phyloP scores from a whole-genome alignment of 2,888 invertebrate species.

The Dynastes maya region DNA sequence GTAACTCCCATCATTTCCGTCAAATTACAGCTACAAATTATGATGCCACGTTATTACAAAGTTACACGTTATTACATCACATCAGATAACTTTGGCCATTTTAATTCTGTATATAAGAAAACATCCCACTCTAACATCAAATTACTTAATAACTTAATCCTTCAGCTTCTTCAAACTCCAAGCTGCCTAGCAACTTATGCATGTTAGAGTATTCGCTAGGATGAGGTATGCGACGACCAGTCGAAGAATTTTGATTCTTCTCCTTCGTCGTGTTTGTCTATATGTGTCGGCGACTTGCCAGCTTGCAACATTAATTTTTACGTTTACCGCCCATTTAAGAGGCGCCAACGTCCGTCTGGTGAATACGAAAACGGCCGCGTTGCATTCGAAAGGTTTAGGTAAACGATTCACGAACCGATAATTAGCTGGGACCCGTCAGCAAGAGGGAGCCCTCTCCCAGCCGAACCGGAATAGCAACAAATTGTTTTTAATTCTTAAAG shows the following conservation, averaged over 20 bases:
- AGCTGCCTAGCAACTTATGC: background rate
- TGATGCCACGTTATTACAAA: too few relatives aligned
- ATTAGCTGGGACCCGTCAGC: background rate
- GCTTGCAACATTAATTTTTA: conserved; percentile 40
- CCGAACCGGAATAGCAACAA: conserved; percentile 14
- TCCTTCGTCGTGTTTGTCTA: background rate
- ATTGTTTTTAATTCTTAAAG: conserved; percentile 19
- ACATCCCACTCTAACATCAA: background rate
- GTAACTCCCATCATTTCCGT: too few relatives aligned
- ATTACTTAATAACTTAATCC: conserved; percentile 11
- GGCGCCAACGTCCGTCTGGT: conserved; percentile 29
- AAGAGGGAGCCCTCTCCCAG: background rate
- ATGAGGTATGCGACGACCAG: background rate
- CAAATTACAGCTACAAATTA: too few relatives aligned
- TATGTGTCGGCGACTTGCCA: conserved; percentile 30
- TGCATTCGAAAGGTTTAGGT: conserved; percentile 31
- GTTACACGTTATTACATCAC: background rate
- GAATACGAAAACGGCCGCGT: conserved; percentile 24
- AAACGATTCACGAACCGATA: conserved; percentile 34
- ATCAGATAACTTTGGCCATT: background rate
- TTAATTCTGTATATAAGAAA: background rate
- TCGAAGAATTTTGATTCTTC: conserved; percentile 21
- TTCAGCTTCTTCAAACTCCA: background rate
- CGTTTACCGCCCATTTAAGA: conserved; percentile 41
- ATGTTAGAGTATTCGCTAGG: too few relatives aligned